Conservation (phyloP, 2,888 invertebrate species). For the Plagodis dolabraria region DNA sequence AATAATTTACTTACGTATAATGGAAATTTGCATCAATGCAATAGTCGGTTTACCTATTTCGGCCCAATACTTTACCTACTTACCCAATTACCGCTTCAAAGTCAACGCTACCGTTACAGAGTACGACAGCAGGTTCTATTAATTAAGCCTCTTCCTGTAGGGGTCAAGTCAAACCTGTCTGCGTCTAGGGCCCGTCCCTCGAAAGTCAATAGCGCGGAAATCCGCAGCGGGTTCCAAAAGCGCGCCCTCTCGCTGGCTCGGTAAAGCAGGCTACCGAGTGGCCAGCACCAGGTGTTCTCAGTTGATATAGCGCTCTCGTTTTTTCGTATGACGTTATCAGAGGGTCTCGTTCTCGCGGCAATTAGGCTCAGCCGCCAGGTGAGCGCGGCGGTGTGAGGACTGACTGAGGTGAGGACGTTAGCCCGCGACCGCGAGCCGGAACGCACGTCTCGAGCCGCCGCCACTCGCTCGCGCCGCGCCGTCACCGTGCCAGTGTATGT, state of each 20-base stretch:
- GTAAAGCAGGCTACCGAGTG: conserved; percentile 49
- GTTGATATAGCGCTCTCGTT: conserved; percentile 64
- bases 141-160: conserved; percentile 57
- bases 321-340: conserved; percentile 42
- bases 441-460: conserved; percentile 49
- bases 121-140: conserved; percentile 32
- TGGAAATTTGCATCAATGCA: too few species aligned
- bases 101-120: conserved; percentile 32
- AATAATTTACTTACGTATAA: too few species aligned
- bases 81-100: too few species aligned
- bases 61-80: too few species aligned
- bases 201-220: conserved; percentile 70
- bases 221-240: conserved; percentile 67
- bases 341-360: conserved; percentile 66
- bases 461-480: conserved; percentile 29
- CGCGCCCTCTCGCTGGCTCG: conserved; percentile 42
- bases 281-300: conserved; percentile 60
- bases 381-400: conserved; percentile 47
- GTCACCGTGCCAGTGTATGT: conserved; percentile 55
- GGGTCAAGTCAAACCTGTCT: conserved; percentile 43
- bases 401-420: conserved; percentile 62
- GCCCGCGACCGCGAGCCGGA: conserved; percentile 69
- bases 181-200: conserved; percentile 42
- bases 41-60: too few species aligned
- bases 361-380: conserved; percentile 62